Conservation (phyloP, 2,888 invertebrate genomes). For the Hesperia comma region DNA sequence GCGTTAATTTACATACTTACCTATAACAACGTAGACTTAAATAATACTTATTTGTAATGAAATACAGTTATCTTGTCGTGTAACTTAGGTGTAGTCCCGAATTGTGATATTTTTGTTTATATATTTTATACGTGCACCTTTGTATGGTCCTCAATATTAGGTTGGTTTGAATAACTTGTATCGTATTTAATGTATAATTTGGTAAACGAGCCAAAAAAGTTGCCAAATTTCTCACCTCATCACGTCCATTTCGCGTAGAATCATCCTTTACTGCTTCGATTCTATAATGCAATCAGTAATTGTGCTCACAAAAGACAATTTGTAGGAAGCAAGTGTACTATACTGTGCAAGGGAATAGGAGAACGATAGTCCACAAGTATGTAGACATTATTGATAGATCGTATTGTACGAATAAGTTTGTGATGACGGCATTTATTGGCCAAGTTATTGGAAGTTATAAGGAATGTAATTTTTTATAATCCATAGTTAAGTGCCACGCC, state of each 20-base stretch:
- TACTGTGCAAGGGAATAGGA: conserved; percentile 41
- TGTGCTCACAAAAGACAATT: conserved; percentile 82
- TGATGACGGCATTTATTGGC: conserved; percentile 81
- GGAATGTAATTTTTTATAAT: conserved; percentile 74
- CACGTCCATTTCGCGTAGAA: conserved; percentile 57
- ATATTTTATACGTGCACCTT: conserved; percentile 25
- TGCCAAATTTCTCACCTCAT: conserved; percentile 75
- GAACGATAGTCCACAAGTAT: conserved; percentile 54
- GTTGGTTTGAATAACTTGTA: conserved; percentile 23
- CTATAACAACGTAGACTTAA: conserved; percentile 45
- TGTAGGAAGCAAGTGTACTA: conserved; percentile 51
- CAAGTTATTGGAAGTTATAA: conserved; percentile 70
- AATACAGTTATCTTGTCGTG: conserved; percentile 49
- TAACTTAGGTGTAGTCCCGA: conserved; percentile 64
- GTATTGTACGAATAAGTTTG: conserved; percentile 60
- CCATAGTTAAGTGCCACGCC: conserved; percentile 80
- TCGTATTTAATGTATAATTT: conserved; percentile 52
- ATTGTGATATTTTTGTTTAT: conserved; percentile 70
- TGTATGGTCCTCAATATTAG: conserved; percentile 26
- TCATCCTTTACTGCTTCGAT: conserved; percentile 49
- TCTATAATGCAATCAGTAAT: conserved; percentile 53
- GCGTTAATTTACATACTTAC: conserved; percentile 53
- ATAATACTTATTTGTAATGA: conserved; percentile 32
- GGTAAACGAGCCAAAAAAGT: conserved; percentile 76
- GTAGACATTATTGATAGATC: conserved; percentile 47